Evolutionary conservation across 2,888 invertebrate genomes (phyloP), one percentile per base, ranked within the genome.

Genomic region (Stenurella melanura): DNA sequence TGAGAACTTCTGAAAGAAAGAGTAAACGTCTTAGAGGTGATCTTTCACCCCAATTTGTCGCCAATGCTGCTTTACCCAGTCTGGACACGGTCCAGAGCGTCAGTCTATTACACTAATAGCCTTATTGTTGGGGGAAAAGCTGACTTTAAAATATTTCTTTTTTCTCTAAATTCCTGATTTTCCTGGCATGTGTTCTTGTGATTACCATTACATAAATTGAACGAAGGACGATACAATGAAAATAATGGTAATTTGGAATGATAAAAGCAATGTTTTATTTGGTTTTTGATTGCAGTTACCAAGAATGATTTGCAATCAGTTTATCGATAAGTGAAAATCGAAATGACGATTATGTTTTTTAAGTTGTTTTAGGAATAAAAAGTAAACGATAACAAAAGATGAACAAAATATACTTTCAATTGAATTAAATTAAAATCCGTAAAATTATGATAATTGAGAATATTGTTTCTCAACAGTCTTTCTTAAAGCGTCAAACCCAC

Each of bases 21-120:
- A 81, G 80, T 85, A 85, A 87, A 85, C 85, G 85, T 87, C 87
- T 87, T 86, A 83, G 83, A 82, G 85, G 85, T 86, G 87, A 87
- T 88, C 87, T 88, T 88, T 89, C 88, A 89, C 89, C 89, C 89
- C 89, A 89, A 89, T 89, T 89, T 89, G 89, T 89, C 89, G 87
- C 87, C 87, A 87, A 88, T 86, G 86, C 83, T 83, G 87, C 87
- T 84, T 89, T 89, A 86, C 86, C 87, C 86, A 88, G 87, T 88
- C 87, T 89, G 89, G 89, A 89, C 89, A 88, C 88, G 89, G 89
- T 89, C 89, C 88, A 87, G 83, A 85, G 85, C 85, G 86, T 85
- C 85, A 86, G 87, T 87, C 89, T 88, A 89, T 89, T 89, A 89
- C 87, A 87, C 89, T 89, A 89, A 89, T 89, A 89, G 89, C 85